A percentile compares a stretch with the other conserved stretches of the same genome.
Evolutionary conservation across 2,888 invertebrate genomes (phyloP).

Genomic region (Pyrochroa serraticornis): DNA sequence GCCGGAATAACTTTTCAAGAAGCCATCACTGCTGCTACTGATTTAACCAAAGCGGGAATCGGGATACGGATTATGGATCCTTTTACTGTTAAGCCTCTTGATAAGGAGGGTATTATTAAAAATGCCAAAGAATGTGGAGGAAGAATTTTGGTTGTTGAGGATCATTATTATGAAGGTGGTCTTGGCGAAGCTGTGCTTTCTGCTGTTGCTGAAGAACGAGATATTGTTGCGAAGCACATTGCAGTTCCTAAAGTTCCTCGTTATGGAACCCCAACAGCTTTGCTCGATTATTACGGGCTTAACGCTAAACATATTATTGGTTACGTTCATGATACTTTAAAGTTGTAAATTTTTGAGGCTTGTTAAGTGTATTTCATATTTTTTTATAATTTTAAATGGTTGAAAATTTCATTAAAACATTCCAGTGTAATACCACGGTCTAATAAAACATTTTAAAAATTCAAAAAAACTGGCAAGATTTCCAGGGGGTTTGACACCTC

Average conservation of each 20-base stretch:
- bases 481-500: too few species aligned
- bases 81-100: slow-evolving; percentile 96
- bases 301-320: slow-evolving; percentile 78
- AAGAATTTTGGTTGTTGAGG: slow-evolving; percentile 90
- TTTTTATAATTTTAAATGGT: slow-evolving; percentile 1
- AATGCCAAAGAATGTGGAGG: slow-evolving; percentile 83
- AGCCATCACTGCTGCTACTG: slow-evolving; percentile 81
- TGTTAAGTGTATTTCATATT: slow-evolving; percentile 2
- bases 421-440: slow-evolving; percentile 9
- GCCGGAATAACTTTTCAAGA: slow-evolving; percentile 95
- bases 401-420: slow-evolving; percentile 10
- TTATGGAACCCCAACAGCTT: slow-evolving; percentile 86
- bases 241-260: slow-evolving; percentile 86
- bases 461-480: too few species aligned
- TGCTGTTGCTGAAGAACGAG: slow-evolving; percentile 74
- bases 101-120: slow-evolving; percentile 73
- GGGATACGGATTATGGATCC: slow-evolving; percentile 88
- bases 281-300: slow-evolving; percentile 90
- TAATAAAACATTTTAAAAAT: slow-evolving; percentile 18
- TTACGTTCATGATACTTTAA: slow-evolving; percentile 67
- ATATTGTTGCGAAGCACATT: slow-evolving; percentile 76
- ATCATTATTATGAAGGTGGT: slow-evolving; percentile 96
- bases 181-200: slow-evolving; percentile 93
- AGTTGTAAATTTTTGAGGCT: slow-evolving; percentile 55
- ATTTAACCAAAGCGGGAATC: slow-evolving; percentile 73